These are phyloP conservation scores for Apis cerana DNA, from an alignment of 1,140 invertebrate genomes.

Conservation along the genomic window DNA sequence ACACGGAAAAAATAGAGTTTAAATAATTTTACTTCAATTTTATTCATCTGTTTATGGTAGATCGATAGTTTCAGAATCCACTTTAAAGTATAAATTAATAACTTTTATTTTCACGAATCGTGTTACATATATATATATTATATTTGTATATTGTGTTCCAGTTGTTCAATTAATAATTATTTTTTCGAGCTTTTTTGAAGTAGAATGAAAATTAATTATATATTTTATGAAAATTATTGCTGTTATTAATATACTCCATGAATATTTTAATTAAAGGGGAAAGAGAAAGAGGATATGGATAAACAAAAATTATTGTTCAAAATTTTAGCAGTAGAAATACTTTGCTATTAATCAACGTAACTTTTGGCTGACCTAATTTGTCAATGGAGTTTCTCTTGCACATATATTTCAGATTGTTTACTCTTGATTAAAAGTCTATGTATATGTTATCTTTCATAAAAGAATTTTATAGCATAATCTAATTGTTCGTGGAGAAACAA, in stretches of 20 bases:
- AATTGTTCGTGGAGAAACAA: neutral
- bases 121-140: no score
- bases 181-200: neutral
- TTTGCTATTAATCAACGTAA: neutral
- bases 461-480: neutral
- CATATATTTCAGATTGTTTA: neutral
- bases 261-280: neutral
- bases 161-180: neutral
- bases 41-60: no score
- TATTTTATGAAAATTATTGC: no score
- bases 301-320: neutral
- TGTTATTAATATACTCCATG: neutral
- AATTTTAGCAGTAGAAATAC: neutral
- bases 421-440: neutral
- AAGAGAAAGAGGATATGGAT: neutral
- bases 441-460: neutral
- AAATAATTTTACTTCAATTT: no score
- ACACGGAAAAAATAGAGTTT: no score
- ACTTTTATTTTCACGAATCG: no score
- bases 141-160: neutral
- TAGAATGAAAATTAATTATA: neutral
- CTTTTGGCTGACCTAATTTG: neutral
- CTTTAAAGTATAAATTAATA: no score
- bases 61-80: no score
- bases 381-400: neutral